Evolutionary conservation across 1,140 invertebrate species (phyloP).

Genomic region (Platorchestia sp.): DNA sequence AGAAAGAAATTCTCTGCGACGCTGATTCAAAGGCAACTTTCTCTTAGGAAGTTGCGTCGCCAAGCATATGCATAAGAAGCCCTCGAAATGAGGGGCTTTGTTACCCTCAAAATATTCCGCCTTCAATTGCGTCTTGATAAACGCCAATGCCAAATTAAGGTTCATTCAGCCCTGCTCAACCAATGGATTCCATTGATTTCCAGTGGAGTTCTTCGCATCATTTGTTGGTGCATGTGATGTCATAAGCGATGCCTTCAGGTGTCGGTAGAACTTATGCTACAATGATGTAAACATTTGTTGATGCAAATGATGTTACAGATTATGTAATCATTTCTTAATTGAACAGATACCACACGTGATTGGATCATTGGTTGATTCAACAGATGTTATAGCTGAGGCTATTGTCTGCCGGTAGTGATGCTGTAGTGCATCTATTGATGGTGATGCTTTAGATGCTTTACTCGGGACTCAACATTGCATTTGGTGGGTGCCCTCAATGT

Average conservation of each 20-base stretch:
- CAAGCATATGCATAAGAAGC: constrained; percentile 50
- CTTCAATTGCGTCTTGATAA: constrained; percentile 19
- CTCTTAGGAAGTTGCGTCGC: constrained; percentile 40
- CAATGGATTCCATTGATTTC: not conserved
- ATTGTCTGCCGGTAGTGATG: not conserved
- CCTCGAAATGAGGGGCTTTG: constrained; percentile 34
- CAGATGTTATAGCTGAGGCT: not conserved
- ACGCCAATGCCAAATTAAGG: constrained; percentile 14
- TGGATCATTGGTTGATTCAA: not conserved
- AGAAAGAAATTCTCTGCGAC: not conserved
- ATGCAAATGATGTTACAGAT: not conserved
- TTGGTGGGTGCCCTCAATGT: no score
- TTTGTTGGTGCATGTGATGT: not conserved
- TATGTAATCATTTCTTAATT: not conserved
- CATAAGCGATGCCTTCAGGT: not conserved
- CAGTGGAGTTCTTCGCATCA: not conserved
- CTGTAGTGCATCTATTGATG: no score
- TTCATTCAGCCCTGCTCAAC: not conserved
- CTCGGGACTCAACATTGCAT: no score
- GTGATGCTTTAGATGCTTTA: no score
- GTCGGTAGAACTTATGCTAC: not conserved
- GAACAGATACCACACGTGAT: not conserved
- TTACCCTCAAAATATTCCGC: constrained; percentile 21
- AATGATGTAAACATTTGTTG: not conserved
- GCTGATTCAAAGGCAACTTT: constrained; percentile 37